Evolutionary conservation across 2,113 vertebrate species (phyloP).

Genomic region (Catharus bicknelli): DNA sequence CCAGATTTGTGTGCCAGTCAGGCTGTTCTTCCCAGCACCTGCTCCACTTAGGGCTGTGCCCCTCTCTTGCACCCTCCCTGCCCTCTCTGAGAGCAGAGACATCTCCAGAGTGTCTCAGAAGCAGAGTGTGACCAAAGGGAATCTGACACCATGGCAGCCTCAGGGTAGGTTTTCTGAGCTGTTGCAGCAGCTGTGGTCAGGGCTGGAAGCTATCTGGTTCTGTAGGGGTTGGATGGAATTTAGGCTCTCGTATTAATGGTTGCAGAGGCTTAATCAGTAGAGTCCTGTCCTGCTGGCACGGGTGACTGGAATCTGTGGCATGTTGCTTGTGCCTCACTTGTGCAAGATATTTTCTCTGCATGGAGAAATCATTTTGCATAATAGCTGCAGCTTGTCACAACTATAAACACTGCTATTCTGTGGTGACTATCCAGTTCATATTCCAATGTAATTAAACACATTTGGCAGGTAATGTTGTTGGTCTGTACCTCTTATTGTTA

Average conservation of each 20-base stretch:
- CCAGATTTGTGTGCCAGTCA: not conserved
- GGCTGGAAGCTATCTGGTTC: not conserved
- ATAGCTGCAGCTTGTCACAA: not conserved
- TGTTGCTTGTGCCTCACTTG: not conserved
- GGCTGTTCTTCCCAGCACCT: not conserved
- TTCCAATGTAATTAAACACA: not conserved
- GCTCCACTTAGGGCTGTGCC: not conserved
- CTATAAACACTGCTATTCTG: not conserved
- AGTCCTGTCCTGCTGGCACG: not conserved
- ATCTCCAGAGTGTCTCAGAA: not conserved
- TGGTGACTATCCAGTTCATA: not conserved
- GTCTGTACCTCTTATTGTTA: not conserved
- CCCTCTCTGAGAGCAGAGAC: not conserved
- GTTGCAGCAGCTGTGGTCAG: not conserved
- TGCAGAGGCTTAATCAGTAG: not conserved
- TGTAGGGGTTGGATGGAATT: not conserved
- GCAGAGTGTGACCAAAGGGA: not conserved
- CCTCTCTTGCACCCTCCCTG: not conserved
- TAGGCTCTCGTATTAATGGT: not conserved
- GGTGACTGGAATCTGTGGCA: not conserved
- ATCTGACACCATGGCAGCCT: not conserved
- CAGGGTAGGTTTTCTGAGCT: not conserved
- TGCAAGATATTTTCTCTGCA: not conserved
- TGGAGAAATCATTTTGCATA: not conserved
- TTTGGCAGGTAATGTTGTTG: not conserved